phyloP scores from a whole-genome alignment of 92 coral and sea anemone genomes.

The Zoanthus sociatus region DNA sequence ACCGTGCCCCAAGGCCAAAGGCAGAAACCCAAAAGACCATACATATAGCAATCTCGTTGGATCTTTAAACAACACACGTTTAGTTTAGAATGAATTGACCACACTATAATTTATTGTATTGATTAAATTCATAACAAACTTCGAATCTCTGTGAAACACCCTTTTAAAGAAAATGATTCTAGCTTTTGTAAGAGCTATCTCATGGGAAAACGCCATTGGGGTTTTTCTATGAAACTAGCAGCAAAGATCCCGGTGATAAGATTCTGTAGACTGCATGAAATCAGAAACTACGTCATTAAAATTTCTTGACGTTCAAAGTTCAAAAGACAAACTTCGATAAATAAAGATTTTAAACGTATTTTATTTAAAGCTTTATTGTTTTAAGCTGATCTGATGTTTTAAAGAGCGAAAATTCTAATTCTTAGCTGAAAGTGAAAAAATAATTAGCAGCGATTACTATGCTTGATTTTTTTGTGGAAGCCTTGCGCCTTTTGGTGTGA shows the following conservation, averaged over 20 bases:
- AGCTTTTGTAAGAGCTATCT: neutral
- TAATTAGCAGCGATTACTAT: neutral
- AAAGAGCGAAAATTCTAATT: too few relatives aligned
- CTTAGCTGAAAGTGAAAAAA: neutral
- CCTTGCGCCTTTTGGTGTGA: too few relatives aligned
- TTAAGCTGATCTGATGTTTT: neutral
- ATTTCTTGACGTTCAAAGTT: neutral
- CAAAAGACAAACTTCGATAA: neutral
- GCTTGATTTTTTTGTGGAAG: neutral
- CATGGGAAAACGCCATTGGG: slow-evolving; percentile 19
- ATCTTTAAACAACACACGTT: too few relatives aligned
- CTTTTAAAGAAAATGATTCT: neutral
- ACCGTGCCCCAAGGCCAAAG: too few relatives aligned
- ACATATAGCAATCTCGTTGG: too few relatives aligned
- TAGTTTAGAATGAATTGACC: too few relatives aligned
- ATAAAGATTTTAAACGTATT: neutral
- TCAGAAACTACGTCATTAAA: neutral
- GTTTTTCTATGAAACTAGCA: neutral
- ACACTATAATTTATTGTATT: too few relatives aligned
- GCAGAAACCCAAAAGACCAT: too few relatives aligned
- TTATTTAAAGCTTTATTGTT: neutral
- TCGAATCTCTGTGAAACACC: neutral
- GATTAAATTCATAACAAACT: too few relatives aligned
- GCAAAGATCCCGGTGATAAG: slow-evolving; percentile 2
- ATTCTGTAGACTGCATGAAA: neutral